Percentiles rank a stretch among this genome's conserved stretches.
Conservation (phyloP, 2,113 vertebrate genomes). For the Lophochroa leadbeateri region DNA sequence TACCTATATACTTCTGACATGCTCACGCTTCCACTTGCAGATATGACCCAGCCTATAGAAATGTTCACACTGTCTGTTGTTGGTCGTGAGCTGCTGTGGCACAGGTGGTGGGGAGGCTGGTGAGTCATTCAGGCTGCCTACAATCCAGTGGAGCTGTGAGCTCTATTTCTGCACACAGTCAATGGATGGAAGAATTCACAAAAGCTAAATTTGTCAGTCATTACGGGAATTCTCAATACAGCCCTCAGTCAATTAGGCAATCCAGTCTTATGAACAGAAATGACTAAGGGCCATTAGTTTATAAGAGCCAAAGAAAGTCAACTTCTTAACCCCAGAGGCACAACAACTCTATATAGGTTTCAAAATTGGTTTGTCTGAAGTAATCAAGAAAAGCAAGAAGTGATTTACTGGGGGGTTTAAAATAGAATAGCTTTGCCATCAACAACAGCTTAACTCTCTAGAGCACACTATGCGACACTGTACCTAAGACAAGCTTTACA, state of each 20-base stretch:
- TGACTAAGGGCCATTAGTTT: background rate
- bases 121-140: background rate
- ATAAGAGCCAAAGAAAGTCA: background rate
- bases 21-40: background rate
- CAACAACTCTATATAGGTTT: background rate
- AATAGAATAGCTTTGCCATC: background rate
- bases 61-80: background rate
- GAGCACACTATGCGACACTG: background rate
- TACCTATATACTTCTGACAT: background rate
- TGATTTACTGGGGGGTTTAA: constrained; percentile 1
- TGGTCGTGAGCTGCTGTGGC: constrained; percentile 12
- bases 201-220: constrained; percentile 2
- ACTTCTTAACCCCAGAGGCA: background rate
- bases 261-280: background rate
- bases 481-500: background rate
- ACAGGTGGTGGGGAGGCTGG: background rate
- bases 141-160: background rate
- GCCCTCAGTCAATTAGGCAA: background rate
- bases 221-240: background rate
- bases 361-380: constrained; percentile 3
- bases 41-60: background rate
- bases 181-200: background rate
- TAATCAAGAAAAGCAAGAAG: constrained; percentile 15
- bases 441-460: constrained; percentile 3
- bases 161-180: background rate